These are phyloP conservation scores for Laticauda laticaudata DNA, from an alignment of 2,113 vertebrate species.

Conservation along the genomic window DNA sequence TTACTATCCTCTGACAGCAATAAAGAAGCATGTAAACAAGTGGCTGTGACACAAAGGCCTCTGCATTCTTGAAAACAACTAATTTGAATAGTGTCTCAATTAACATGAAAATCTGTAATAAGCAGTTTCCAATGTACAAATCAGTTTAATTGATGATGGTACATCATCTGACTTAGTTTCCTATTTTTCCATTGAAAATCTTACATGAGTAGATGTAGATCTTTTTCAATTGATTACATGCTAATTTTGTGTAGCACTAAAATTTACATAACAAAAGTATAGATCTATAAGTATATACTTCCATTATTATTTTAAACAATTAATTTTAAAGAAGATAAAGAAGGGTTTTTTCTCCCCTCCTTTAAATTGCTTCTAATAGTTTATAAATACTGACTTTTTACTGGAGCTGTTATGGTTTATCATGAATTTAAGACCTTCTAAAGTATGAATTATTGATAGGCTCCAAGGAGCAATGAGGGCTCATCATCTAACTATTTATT, in stretches of 20 bases:
- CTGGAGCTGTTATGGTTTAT: constrained; percentile 57
- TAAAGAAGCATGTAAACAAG: neutral
- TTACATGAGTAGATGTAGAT: neutral
- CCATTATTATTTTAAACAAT: constrained; percentile 22
- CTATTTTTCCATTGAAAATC: neutral
- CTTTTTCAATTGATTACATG: neutral
- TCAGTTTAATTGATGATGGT: neutral
- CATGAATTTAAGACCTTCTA: constrained; percentile 61
- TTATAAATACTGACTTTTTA: constrained; percentile 57
- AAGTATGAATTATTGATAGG: constrained; percentile 64
- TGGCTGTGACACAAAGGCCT: neutral
- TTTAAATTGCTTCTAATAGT: constrained; percentile 6
- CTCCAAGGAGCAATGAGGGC: constrained; percentile 54
- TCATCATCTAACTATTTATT: constrained; percentile 64
- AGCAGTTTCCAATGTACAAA: neutral
- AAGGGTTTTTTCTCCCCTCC: neutral
- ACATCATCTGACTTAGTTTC: neutral
- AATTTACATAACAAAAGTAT: neutral
- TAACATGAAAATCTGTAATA: neutral
- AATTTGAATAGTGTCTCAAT: neutral
- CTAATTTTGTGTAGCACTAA: neutral
- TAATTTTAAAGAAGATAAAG: constrained; percentile 29
- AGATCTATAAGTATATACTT: constrained; percentile 22
- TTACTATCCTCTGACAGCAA: neutral
- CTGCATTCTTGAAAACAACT: neutral